phyloP scores from a whole-genome alignment of 2,113 vertebrate genomes.

The Uropsilus gracilis region DNA sequence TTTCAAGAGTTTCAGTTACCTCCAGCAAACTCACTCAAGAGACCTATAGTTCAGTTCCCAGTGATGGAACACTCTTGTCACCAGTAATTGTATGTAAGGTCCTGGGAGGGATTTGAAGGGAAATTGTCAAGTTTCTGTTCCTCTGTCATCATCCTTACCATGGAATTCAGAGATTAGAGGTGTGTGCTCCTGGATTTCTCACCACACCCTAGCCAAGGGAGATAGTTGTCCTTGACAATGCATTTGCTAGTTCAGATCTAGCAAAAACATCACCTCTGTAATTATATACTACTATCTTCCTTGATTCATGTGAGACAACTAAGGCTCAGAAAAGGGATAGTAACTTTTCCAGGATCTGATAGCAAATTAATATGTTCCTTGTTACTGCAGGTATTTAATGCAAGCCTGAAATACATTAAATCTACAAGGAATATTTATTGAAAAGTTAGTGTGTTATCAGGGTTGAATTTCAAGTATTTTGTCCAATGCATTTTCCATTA shows the following conservation, averaged over 20 bases:
- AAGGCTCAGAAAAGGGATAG: background rate
- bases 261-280: background rate
- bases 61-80: background rate
- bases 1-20: constrained; percentile 44
- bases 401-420: background rate
- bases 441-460: constrained; percentile 14
- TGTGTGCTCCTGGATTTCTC: background rate
- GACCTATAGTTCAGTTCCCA: background rate
- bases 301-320: background rate
- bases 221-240: background rate
- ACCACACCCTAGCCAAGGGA: background rate
- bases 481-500: constrained; percentile 4
- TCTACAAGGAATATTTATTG: background rate
- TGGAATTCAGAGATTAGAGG: background rate
- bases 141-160: background rate
- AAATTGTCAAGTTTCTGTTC: constrained; percentile 35
- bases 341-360: background rate
- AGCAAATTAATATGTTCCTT: background rate
- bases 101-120: background rate
- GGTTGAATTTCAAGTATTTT: constrained; percentile 1
- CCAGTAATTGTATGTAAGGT: background rate
- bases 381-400: background rate
- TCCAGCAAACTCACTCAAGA: background rate
- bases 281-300: constrained; percentile 20
- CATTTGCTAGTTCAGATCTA: constrained; percentile 9